These are phyloP conservation scores for Latrodectus geometricus DNA, from an alignment of 1,140 invertebrate species.

Conservation along the genomic window DNA sequence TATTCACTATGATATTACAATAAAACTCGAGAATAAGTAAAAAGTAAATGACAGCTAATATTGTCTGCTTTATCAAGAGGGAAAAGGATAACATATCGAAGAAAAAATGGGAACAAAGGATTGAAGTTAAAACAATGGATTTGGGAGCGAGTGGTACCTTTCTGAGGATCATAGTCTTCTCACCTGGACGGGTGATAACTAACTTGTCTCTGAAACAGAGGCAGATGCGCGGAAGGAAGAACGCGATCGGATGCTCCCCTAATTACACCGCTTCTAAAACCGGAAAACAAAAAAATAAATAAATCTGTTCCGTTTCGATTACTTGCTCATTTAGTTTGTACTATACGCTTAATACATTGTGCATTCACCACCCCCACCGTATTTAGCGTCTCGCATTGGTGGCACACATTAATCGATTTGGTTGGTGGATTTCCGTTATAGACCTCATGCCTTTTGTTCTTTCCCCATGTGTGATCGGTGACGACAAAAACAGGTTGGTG, in stretches of 20 bases:
- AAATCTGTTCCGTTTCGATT: slow-evolving; percentile 44
- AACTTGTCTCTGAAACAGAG: background rate
- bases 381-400: background rate
- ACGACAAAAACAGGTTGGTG: background rate
- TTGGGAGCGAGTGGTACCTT: background rate
- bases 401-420: slow-evolving; percentile 16
- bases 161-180: background rate
- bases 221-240: slow-evolving; percentile 17
- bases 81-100: too few species aligned
- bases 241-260: slow-evolving; percentile 23
- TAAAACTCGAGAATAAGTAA: too few species aligned
- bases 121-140: background rate
- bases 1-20: too few species aligned
- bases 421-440: slow-evolving; percentile 15
- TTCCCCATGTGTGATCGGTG: background rate
- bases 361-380: background rate
- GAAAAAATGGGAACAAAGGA: too few species aligned
- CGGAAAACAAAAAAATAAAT: background rate
- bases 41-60: too few species aligned
- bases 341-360: background rate
- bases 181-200: background rate
- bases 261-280: background rate
- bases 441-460: background rate
- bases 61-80: too few species aligned
- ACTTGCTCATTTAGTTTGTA: slow-evolving; percentile 26